Evolutionary conservation across 2,797 vertebrate species (phyloP).

Genomic region (Stomatorhinus walkeri): DNA sequence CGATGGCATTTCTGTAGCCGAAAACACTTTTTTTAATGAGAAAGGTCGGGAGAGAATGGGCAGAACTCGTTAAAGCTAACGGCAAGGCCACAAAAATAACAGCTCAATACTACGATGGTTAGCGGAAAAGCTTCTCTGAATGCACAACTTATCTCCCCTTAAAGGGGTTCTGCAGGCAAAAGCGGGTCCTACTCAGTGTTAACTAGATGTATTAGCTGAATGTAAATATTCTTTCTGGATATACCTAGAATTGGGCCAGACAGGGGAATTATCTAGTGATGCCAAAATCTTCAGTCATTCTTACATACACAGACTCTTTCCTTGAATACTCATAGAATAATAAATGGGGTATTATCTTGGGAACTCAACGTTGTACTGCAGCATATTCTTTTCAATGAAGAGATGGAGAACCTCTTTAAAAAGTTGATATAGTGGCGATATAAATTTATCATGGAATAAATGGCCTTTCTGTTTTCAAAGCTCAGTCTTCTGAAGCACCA

Average conservation of each 20-base stretch:
- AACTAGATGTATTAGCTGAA: background rate
- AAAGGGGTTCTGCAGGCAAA: background rate
- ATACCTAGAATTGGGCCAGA: background rate
- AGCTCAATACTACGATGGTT: background rate
- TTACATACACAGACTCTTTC: background rate
- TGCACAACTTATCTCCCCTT: background rate
- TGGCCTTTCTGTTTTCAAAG: conserved; percentile 19
- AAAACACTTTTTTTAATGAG: background rate
- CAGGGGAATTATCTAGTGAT: background rate
- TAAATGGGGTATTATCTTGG: background rate
- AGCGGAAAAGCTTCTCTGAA: background rate
- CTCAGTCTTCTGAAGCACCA: conserved; percentile 35
- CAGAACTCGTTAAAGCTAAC: background rate
- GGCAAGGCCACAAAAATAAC: background rate
- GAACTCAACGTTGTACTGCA: background rate
- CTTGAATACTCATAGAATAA: background rate
- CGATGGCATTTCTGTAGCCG: background rate
- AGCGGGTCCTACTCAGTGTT: background rate
- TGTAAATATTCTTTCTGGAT: background rate
- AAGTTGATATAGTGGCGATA: background rate
- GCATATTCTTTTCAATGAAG: background rate
- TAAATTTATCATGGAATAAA: conserved; percentile 1
- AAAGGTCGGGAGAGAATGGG: background rate
- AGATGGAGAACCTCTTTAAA: background rate
- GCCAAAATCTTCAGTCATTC: background rate